phyloP scores from a whole-genome alignment of 2,888 invertebrate species.

The Epicampocera succincta region DNA sequence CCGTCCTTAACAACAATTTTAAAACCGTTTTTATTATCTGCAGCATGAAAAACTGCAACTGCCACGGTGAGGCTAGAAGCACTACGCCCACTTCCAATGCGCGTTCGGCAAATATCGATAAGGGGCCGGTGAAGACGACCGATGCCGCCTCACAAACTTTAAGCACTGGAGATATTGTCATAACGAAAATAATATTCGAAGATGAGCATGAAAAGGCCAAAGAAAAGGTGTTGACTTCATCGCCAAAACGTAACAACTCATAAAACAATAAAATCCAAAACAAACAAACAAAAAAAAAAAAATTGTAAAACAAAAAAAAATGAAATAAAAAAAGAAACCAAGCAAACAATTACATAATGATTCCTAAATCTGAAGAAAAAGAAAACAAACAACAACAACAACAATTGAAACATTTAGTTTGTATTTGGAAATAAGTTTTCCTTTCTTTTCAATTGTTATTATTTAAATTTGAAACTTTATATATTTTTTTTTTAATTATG shows the following conservation, averaged over 20 bases:
- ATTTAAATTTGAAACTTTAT: slow-evolving; percentile 14
- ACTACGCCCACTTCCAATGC: slow-evolving; percentile 73
- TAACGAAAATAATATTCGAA: slow-evolving; percentile 89
- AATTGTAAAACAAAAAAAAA: slow-evolving; percentile 71
- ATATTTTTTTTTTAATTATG: slow-evolving; percentile 74
- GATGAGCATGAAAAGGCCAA: slow-evolving; percentile 84
- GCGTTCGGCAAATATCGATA: slow-evolving; percentile 65
- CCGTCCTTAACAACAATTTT: too few species aligned
- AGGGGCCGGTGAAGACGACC: slow-evolving; percentile 75
- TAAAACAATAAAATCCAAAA: slow-evolving; percentile 60
- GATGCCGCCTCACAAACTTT: slow-evolving; percentile 90
- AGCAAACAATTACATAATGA: slow-evolving; percentile 51
- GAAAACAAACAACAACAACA: too few species aligned
- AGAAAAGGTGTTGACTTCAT: slow-evolving; percentile 83
- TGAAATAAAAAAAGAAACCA: slow-evolving; percentile 43
- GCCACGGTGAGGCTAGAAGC: slow-evolving; percentile 77
- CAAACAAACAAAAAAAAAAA: too few species aligned
- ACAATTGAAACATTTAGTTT: slow-evolving; percentile 26
- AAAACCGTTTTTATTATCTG: too few species aligned
- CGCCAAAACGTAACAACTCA: slow-evolving; percentile 81
- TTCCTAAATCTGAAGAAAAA: slow-evolving; percentile 61
- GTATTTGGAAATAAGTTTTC: slow-evolving; percentile 29
- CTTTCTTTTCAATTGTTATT: slow-evolving; percentile 44
- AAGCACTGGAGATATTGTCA: slow-evolving; percentile 95
- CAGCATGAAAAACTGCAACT: slow-evolving; percentile 80